These are phyloP conservation scores for Nestor notabilis DNA, from an alignment of 2,113 vertebrate genomes.

Conservation along the genomic window DNA sequence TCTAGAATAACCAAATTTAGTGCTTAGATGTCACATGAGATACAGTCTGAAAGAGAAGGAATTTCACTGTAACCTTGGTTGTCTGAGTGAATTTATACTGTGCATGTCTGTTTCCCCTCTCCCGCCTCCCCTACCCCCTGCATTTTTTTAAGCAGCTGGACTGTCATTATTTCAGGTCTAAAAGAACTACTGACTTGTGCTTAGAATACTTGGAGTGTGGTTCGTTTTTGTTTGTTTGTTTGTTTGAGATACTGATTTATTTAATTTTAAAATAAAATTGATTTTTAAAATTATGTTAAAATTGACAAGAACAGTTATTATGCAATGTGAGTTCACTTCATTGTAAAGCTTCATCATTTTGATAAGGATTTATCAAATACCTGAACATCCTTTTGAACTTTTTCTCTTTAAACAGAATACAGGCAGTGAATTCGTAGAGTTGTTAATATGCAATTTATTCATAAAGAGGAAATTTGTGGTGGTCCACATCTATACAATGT, in stretches of 20 bases:
- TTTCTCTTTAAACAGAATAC: not conserved
- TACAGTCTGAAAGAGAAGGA: not conserved
- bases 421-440: not conserved
- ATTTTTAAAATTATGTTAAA: not conserved
- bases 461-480: not conserved
- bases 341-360: not conserved
- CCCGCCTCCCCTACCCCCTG: too few species aligned
- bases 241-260: not conserved
- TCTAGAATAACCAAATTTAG: not conserved
- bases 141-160: not conserved
- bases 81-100: not conserved
- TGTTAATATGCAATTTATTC: not conserved
- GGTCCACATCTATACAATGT: not conserved
- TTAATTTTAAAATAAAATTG: not conserved
- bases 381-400: not conserved
- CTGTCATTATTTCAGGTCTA: not conserved
- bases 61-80: not conserved
- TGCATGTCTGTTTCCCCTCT: not conserved
- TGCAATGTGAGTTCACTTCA: not conserved
- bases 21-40: not conserved
- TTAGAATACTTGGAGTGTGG: not conserved
- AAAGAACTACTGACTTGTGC: not conserved
- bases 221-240: not conserved
- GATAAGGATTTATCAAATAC: not conserved
- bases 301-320: not conserved